These are phyloP conservation scores for Megamerina dolium DNA, from an alignment of 2,888 invertebrate genomes.

Conservation along the genomic window DNA sequence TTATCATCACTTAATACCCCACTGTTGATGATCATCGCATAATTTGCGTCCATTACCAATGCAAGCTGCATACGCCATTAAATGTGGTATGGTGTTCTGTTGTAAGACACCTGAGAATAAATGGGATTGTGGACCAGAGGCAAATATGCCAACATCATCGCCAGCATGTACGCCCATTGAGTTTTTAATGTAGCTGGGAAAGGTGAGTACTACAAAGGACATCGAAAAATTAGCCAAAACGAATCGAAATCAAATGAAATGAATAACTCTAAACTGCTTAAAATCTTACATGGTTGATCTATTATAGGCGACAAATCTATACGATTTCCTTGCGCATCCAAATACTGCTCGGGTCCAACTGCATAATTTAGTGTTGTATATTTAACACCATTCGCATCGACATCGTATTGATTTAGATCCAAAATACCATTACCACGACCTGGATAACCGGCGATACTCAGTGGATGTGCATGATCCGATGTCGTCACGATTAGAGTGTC, in stretches of 20 bases:
- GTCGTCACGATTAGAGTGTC: conserved; percentile 77
- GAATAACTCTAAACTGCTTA: too few species aligned
- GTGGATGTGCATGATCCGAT: conserved; percentile 70
- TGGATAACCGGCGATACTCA: conserved; percentile 70
- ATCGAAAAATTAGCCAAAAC: too few species aligned
- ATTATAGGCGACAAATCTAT: conserved; percentile 24
- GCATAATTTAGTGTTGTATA: conserved; percentile 68
- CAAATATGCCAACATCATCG: conserved; percentile 73
- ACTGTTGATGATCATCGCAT: too few species aligned
- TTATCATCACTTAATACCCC: too few species aligned
- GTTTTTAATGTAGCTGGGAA: conserved; percentile 31
- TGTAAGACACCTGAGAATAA: conserved; percentile 71
- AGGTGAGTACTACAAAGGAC: conserved; percentile 6
- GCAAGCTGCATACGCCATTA: conserved; percentile 66
- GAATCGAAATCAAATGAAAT: too few species aligned
- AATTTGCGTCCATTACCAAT: conserved; percentile 57
- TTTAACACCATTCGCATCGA: conserved; percentile 41
- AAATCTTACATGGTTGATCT: conserved; percentile 2
- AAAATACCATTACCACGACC: conserved; percentile 53
- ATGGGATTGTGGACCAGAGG: conserved; percentile 70
- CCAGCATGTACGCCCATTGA: conserved; percentile 64
- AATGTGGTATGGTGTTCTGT: conserved; percentile 70
- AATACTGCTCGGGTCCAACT: conserved; percentile 55
- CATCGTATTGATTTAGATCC: conserved; percentile 41
- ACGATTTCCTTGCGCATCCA: conserved; percentile 28